A percentile compares a stretch with the other conserved stretches of the same genome.
Evolutionary conservation across 35 echinoderm and acorn worm genomes (phyloP).

Genomic region (Diadema setosum): DNA sequence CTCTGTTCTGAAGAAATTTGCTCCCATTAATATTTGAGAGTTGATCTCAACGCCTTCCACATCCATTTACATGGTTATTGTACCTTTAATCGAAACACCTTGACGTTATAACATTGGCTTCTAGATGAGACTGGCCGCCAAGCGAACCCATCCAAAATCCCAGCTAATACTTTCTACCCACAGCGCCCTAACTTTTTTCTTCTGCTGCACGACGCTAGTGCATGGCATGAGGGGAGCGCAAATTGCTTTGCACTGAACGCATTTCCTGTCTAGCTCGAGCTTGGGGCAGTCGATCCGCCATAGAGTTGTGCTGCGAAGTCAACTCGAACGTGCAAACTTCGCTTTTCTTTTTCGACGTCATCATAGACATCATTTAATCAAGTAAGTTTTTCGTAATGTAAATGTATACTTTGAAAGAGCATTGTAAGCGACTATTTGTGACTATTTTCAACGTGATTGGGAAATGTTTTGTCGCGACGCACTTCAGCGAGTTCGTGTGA

Average conservation of each 20-base stretch:
- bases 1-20: no score
- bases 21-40: no score
- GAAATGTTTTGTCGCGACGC: neutral
- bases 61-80: no score
- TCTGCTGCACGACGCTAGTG: neutral
- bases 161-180: conserved; percentile 1
- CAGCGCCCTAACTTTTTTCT: neutral
- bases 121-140: neutral
- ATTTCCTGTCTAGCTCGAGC: neutral
- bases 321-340: neutral
- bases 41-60: no score
- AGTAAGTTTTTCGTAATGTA: neutral
- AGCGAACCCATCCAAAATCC: neutral
- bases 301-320: neutral
- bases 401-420: neutral
- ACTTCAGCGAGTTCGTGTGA: neutral
- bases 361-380: neutral
- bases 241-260: conserved; percentile 5
- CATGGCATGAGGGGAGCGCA: neutral
- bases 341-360: neutral
- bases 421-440: no score
- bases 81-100: no score
- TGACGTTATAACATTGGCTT: neutral
- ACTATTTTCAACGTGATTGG: no score
- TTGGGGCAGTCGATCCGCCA: neutral